These are phyloP conservation scores for Ginglymostoma cirratum DNA, from an alignment of 2,113 vertebrate genomes.

Conservation along the genomic window DNA sequence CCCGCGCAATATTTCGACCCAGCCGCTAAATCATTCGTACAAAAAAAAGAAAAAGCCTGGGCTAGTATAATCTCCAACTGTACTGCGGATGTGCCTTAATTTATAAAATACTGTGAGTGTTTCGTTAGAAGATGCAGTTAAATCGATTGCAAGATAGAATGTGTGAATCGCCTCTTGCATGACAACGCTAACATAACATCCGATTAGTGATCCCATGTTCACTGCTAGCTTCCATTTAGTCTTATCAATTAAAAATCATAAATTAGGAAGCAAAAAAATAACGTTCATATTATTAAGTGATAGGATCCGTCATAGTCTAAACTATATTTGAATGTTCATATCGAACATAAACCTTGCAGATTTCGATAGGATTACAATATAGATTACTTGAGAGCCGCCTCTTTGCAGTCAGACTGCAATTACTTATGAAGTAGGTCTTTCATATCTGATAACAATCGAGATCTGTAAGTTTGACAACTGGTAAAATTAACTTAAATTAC, in stretches of 20 bases:
- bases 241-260: conserved; percentile 12
- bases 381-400: not conserved
- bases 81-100: not conserved
- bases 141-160: not conserved
- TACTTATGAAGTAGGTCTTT: not conserved
- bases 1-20: no score
- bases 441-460: not conserved
- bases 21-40: not conserved
- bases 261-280: not conserved
- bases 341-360: not conserved
- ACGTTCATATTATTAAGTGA: not conserved
- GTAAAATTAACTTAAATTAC: not conserved
- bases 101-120: not conserved
- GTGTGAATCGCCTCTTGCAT: not conserved
- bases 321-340: not conserved
- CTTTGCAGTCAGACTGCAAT: not conserved
- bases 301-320: not conserved
- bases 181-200: not conserved
- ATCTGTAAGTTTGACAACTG: not conserved
- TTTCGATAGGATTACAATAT: not conserved
- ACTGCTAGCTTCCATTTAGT: not conserved
- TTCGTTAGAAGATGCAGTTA: not conserved
- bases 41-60: not conserved
- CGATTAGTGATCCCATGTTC: not conserved
- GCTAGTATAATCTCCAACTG: no score